Conservation (phyloP, 2,888 invertebrate species). For the Alloscopus bannaensis region DNA sequence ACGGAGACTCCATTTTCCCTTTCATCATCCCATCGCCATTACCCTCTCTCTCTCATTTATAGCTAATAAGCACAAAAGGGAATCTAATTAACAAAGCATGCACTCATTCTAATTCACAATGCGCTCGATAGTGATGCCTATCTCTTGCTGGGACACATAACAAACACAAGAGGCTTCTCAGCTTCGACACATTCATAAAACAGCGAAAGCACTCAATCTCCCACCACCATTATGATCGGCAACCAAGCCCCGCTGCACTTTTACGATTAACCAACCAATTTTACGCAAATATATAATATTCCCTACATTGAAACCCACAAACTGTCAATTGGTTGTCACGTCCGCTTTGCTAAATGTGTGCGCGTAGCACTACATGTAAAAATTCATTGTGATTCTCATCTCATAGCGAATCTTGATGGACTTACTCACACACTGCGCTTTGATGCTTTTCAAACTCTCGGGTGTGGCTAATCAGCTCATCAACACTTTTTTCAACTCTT, state of each 20-base stretch:
- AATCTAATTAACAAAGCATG: conserved; percentile 33
- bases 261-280: conserved; percentile 14
- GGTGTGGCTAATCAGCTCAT: conserved; percentile 36
- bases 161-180: neutral
- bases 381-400: conserved; percentile 3
- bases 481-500: conserved; percentile 23
- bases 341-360: too few species aligned
- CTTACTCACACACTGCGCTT: too few species aligned
- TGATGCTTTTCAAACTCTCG: conserved; percentile 3
- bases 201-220: neutral
- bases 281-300: conserved; percentile 15
- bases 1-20: conserved; percentile 1
- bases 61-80: conserved; percentile 20
- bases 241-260: neutral
- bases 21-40: conserved; percentile 18
- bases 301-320: conserved; percentile 14
- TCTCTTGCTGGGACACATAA: neutral
- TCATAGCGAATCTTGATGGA: neutral
- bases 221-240: neutral
- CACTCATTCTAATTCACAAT: neutral
- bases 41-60: neutral
- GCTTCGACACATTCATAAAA: too few species aligned
- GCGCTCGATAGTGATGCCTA: neutral
- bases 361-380: too few species aligned
- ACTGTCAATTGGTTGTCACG: conserved; percentile 25